Conservation (phyloP, 64 coral and sea anemone genomes). For the Orbicella faveolata region DNA sequence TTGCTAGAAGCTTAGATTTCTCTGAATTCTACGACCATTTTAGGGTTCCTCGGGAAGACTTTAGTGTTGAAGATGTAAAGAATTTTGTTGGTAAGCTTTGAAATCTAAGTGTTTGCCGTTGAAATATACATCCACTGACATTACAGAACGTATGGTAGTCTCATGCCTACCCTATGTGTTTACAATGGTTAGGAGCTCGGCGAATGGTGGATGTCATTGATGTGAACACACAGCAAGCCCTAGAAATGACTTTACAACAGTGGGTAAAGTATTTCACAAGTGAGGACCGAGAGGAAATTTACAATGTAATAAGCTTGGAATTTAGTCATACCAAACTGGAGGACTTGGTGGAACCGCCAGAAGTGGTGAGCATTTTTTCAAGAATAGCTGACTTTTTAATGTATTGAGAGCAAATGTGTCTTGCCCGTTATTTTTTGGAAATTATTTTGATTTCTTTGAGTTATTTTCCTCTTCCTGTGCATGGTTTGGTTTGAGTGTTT, state of each 20-base stretch:
- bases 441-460: not conserved
- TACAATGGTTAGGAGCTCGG: slow-evolving; percentile 79
- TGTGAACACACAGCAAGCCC: slow-evolving; percentile 96
- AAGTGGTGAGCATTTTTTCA: slow-evolving; percentile 71
- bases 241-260: slow-evolving; percentile 93
- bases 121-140: not conserved
- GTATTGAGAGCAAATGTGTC: not conserved
- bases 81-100: slow-evolving; percentile 96
- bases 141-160: not conserved
- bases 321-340: slow-evolving; percentile 97
- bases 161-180: not conserved
- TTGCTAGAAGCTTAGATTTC: not conserved
- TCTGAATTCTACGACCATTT: slow-evolving; percentile 38
- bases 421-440: not conserved
- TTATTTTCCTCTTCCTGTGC: not conserved
- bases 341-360: slow-evolving; percentile 84
- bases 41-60: slow-evolving; percentile 88
- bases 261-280: slow-evolving; percentile 95
- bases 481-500: not conserved
- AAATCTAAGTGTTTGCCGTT: slow-evolving; percentile 2
- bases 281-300: slow-evolving; percentile 68
- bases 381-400: not conserved
- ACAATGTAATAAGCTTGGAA: slow-evolving; percentile 98
- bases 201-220: slow-evolving; percentile 97
- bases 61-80: slow-evolving; percentile 97